Percentiles rank a stretch among this genome's conserved stretches.
phyloP scores from a whole-genome alignment of 2,888 invertebrate species.

The Tetragnatha montana region DNA sequence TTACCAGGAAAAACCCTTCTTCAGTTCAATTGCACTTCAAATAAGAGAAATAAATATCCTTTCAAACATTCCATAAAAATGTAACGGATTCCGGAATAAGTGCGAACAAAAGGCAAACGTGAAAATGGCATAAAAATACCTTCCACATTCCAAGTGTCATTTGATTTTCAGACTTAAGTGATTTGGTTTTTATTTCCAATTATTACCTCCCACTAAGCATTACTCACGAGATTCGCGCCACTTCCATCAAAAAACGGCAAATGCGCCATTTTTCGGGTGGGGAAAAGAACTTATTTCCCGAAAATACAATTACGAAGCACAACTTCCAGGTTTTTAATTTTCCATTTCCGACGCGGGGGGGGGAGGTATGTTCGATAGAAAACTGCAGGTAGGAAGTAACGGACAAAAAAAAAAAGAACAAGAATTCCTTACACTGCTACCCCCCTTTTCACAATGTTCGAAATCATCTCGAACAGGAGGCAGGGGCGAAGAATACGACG shows the following conservation, averaged over 20 bases:
- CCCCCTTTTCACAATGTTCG: background rate
- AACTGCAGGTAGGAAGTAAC: background rate
- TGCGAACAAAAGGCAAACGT: background rate
- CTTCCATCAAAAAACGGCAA: background rate
- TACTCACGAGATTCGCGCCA: background rate
- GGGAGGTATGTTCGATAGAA: background rate
- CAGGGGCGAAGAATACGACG: slow-evolving; percentile 2
- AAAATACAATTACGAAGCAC: slow-evolving; percentile 29
- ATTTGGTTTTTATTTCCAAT: background rate
- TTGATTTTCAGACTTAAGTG: background rate
- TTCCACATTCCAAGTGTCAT: background rate
- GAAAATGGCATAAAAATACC: background rate
- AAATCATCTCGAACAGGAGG: slow-evolving; percentile 16
- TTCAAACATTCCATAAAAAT: no score
- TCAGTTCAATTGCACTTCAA: no score
- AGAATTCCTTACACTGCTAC: background rate
- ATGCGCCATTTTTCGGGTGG: background rate
- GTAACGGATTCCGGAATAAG: no score
- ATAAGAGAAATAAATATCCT: no score
- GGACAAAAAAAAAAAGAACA: background rate
- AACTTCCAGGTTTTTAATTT: slow-evolving; percentile 49
- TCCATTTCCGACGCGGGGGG: slow-evolving; percentile 4
- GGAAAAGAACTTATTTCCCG: slow-evolving; percentile 26
- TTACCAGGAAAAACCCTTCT: no score
- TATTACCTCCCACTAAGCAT: background rate